Conservation (phyloP, 2,797 vertebrate genomes). For the Chelon auratus region DNA sequence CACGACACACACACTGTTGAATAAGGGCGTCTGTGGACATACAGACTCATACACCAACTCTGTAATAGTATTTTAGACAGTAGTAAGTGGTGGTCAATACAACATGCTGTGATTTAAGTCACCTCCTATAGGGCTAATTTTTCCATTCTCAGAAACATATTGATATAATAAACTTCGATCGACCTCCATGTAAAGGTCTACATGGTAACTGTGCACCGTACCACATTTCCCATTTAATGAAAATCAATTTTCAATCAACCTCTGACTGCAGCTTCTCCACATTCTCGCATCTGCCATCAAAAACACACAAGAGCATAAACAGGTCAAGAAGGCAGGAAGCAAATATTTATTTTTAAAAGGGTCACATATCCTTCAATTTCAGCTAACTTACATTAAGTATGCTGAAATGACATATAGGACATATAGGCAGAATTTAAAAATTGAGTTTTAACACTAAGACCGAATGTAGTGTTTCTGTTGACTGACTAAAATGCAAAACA, state of each 20-base stretch:
- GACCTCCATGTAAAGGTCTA: neutral
- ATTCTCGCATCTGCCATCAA: neutral
- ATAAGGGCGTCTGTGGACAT: no score
- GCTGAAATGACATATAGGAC: no score
- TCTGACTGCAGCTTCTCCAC: constrained; percentile 8
- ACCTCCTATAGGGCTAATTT: constrained; percentile 4
- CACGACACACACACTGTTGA: neutral
- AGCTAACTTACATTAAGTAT: no score
- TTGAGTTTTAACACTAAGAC: no score
- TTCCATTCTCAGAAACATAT: neutral
- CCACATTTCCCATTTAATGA: constrained; percentile 14
- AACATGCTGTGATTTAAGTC: constrained; percentile 2
- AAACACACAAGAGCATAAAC: neutral
- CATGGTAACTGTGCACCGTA: neutral
- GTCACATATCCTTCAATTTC: no score
- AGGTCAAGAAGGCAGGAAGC: neutral
- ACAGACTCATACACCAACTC: no score
- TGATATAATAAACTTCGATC: neutral
- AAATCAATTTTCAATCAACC: constrained; percentile 51
- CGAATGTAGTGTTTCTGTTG: neutral
- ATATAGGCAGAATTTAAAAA: no score
- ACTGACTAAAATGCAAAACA: no score
- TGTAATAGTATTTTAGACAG: neutral
- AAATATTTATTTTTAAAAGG: neutral
- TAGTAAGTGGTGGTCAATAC: neutral